Percentiles rank a stretch among this genome's conserved stretches.
phyloP scores from a whole-genome alignment of 2,797 vertebrate species.

The Acridotheres tristis region DNA sequence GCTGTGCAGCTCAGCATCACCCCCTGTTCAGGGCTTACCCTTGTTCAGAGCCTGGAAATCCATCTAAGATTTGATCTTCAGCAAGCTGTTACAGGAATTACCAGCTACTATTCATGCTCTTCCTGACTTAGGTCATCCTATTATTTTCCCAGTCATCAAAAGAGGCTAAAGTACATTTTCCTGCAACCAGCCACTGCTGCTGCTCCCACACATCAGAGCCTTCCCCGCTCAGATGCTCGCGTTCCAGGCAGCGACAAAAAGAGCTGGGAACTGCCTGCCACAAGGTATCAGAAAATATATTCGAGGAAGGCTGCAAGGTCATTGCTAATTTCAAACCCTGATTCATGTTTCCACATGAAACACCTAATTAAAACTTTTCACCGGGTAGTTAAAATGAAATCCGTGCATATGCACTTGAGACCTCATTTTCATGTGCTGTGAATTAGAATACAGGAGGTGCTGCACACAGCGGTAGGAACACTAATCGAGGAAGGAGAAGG shows the following conservation, averaged over 20 bases:
- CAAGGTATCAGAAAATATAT: neutral
- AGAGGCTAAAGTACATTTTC: conserved; percentile 12
- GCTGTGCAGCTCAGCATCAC: neutral
- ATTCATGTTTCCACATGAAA: conserved; percentile 59
- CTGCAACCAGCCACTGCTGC: neutral
- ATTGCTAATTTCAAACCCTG: conserved; percentile 35
- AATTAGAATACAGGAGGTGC: conserved; percentile 29
- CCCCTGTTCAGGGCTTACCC: neutral
- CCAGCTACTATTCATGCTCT: conserved; percentile 10
- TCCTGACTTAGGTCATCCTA: conserved; percentile 52
- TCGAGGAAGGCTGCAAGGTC: neutral
- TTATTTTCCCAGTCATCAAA: conserved; percentile 34
- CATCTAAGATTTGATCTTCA: neutral
- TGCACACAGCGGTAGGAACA: neutral
- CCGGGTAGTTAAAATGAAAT: conserved; percentile 30
- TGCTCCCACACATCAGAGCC: neutral
- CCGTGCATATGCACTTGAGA: neutral
- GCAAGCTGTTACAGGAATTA: conserved; percentile 29
- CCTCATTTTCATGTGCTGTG: conserved; percentile 34
- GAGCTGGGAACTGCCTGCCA: neutral
- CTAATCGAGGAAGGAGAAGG: conserved; percentile 27
- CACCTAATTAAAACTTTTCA: conserved; percentile 61
- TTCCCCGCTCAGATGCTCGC: fast-evolving
- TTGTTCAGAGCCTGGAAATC: conserved; percentile 5
- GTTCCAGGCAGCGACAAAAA: neutral